These are phyloP conservation scores for Bombus balteatus DNA, from an alignment of 1,140 invertebrate genomes.

Conservation along the genomic window DNA sequence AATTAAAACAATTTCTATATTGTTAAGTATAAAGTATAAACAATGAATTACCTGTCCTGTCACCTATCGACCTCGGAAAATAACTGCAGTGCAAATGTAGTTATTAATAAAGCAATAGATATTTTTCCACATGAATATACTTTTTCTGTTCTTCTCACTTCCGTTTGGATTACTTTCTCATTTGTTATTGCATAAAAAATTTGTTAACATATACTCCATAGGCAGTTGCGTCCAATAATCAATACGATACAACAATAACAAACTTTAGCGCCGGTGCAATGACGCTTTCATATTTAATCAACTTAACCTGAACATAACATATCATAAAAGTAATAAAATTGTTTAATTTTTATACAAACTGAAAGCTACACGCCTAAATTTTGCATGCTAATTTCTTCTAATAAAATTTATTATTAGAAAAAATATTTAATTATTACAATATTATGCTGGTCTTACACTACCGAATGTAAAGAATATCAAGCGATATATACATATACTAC, in stretches of 20 bases:
- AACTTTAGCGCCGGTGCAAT: slow-evolving; percentile 65
- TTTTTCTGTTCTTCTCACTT: slow-evolving; percentile 7
- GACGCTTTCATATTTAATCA: slow-evolving; percentile 40
- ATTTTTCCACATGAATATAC: slow-evolving; percentile 7
- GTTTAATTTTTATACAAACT: not conserved
- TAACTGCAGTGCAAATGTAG: not conserved
- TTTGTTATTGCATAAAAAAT: slow-evolving; percentile 44
- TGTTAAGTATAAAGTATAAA: slow-evolving; percentile 1
- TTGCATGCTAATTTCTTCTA: not conserved
- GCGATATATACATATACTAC: not conserved
- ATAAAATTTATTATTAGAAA: not conserved
- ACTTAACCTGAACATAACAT: slow-evolving; percentile 29
- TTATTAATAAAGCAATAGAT: slow-evolving; percentile 10
- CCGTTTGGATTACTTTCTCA: slow-evolving; percentile 25
- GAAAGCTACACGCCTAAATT: not conserved
- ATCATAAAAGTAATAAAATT: not conserved
- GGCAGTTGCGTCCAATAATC: slow-evolving; percentile 58
- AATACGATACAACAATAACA: slow-evolving; percentile 67
- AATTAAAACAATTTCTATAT: slow-evolving; percentile 11
- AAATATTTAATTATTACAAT: not conserved
- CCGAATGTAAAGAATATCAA: too few relatives aligned
- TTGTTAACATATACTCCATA: slow-evolving; percentile 14
- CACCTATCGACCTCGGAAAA: not conserved
- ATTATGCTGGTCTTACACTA: not conserved
- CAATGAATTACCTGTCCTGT: slow-evolving; percentile 29